Conservation (phyloP, 2,888 invertebrate genomes). For the Anagyrus pseudococci region DNA sequence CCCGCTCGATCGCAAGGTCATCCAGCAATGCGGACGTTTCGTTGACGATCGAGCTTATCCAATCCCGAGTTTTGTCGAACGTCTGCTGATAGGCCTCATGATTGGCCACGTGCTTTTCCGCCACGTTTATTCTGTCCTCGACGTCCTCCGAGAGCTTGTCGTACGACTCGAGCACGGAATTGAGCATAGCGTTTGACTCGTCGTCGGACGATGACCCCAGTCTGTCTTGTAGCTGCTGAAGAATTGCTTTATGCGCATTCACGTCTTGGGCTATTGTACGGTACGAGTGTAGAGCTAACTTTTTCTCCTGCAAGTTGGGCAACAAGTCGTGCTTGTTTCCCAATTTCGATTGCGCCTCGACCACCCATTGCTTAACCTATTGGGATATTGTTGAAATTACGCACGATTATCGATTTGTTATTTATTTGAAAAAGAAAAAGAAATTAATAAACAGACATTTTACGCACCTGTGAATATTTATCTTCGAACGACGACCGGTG, state of each 20-base stretch:
- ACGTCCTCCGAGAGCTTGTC: slow-evolving; percentile 73
- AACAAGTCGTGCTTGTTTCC: slow-evolving; percentile 75
- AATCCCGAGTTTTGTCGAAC: slow-evolving; percentile 83
- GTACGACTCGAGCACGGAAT: slow-evolving; percentile 77
- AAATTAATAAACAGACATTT: not conserved
- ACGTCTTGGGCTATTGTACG: slow-evolving; percentile 86
- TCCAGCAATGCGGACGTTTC: slow-evolving; percentile 78
- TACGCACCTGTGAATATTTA: slow-evolving; percentile 75
- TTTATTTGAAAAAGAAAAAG: no score
- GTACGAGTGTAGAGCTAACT: slow-evolving; percentile 81
- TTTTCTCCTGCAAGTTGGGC: slow-evolving; percentile 86
- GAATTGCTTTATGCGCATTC: slow-evolving; percentile 81
- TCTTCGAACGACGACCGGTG: slow-evolving; percentile 94
- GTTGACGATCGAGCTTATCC: slow-evolving; percentile 78
- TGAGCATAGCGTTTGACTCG: slow-evolving; percentile 78
- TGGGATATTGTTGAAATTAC: no score
- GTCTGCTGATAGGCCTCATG: slow-evolving; percentile 84
- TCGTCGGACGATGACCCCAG: slow-evolving; percentile 80
- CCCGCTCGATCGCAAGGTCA: slow-evolving; percentile 79
- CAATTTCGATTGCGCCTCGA: slow-evolving; percentile 78
- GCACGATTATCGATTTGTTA: not conserved
- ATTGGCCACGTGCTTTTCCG: slow-evolving; percentile 77
- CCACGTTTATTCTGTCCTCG: slow-evolving; percentile 70
- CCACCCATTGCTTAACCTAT: slow-evolving; percentile 81
- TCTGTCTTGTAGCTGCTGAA: slow-evolving; percentile 84